phyloP scores from a whole-genome alignment of 2,113 vertebrate species.

The Nymphicus hollandicus region DNA sequence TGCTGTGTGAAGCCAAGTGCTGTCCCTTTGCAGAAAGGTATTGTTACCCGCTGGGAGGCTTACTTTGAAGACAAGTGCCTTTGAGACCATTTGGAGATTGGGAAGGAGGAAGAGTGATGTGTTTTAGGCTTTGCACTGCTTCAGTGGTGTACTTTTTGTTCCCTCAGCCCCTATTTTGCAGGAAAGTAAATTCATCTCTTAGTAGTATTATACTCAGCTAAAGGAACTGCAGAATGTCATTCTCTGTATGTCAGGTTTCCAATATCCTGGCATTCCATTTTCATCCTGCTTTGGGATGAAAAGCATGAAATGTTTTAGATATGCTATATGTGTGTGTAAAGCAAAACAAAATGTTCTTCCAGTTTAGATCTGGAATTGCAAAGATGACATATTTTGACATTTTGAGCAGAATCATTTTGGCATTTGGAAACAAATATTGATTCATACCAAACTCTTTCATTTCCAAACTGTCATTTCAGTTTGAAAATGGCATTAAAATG shows the following conservation, averaged over 20 bases:
- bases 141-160: background rate
- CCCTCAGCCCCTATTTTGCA: background rate
- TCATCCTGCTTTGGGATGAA: background rate
- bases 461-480: constrained; percentile 13
- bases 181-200: background rate
- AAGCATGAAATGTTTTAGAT: background rate
- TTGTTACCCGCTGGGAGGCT: background rate
- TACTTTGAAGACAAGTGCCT: background rate
- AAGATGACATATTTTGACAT: constrained; percentile 48
- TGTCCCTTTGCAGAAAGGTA: background rate
- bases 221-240: background rate
- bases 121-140: background rate
- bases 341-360: background rate
- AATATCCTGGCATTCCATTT: background rate
- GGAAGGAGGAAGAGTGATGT: background rate
- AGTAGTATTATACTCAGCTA: background rate
- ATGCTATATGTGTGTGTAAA: background rate
- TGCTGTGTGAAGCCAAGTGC: background rate
- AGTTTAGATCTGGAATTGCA: background rate
- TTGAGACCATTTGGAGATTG: background rate
- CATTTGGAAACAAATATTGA: constrained; percentile 58
- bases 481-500: constrained; percentile 29
- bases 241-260: background rate
- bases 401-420: constrained; percentile 42
- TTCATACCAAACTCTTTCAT: constrained; percentile 24